These are phyloP conservation scores for Cantharis rufa DNA, from an alignment of 2,888 invertebrate genomes.

Conservation along the genomic window DNA sequence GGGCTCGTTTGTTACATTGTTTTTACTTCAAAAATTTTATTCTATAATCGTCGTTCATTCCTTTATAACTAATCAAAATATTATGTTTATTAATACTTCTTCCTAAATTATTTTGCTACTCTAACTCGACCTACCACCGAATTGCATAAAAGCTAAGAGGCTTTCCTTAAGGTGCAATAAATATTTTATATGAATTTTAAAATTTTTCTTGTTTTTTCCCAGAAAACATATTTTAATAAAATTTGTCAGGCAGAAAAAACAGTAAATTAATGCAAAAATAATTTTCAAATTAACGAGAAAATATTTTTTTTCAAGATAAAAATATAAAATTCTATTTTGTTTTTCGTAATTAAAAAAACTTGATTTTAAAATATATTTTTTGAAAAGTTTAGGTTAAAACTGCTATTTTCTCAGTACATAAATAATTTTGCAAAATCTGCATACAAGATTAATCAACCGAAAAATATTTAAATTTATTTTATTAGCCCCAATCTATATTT, in stretches of 20 bases:
- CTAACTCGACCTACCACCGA: neutral
- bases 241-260: neutral
- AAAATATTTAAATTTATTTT: neutral
- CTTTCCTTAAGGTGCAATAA: neutral
- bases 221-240: neutral
- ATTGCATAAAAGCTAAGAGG: neutral
- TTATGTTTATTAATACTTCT: neutral
- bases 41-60: neutral
- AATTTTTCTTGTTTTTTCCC: neutral
- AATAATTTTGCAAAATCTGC: neutral
- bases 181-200: neutral
- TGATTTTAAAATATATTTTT: neutral
- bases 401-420: neutral
- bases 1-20: slow-evolving; percentile 31
- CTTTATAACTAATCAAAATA: neutral
- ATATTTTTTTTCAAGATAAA: neutral
- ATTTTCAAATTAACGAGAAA: neutral
- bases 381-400: neutral
- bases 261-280: neutral
- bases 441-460: neutral
- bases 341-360: neutral
- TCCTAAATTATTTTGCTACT: neutral
- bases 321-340: neutral
- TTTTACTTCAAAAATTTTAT: slow-evolving; percentile 29
- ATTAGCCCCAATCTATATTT: neutral